A percentile compares a stretch with the other conserved stretches of the same genome.
Conservation (phyloP, 2,797 vertebrate genomes). For the Typhlichthys subterraneus region DNA sequence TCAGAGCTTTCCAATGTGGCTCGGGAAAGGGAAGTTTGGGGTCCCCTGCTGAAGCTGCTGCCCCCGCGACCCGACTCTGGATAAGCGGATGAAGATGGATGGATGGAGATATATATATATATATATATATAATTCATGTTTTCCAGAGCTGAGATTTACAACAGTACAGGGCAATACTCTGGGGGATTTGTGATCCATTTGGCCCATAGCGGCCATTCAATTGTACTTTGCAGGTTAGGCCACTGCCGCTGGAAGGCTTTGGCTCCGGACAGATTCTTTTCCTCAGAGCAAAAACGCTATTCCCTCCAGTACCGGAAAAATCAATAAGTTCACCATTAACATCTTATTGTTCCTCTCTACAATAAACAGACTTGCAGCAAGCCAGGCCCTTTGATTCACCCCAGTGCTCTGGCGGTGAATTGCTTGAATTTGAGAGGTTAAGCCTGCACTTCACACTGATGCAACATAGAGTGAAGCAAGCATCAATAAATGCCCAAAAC, state of each 20-base stretch:
- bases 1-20: too few species aligned
- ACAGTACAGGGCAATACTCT: too few species aligned
- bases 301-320: conserved; percentile 28
- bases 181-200: too few species aligned
- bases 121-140: too few species aligned
- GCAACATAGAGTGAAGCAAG: conserved; percentile 13
- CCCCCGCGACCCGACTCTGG: too few species aligned
- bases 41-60: too few species aligned
- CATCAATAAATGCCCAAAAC: conserved; percentile 36
- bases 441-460: conserved; percentile 18
- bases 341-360: conserved; percentile 31
- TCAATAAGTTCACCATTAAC: conserved; percentile 39
- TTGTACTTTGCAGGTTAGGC: conserved; percentile 2
- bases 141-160: too few species aligned
- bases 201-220: too few species aligned
- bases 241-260: conserved; percentile 16
- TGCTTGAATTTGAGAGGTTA: conserved; percentile 9
- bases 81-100: too few species aligned
- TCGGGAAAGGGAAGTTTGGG: too few species aligned
- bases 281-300: not conserved
- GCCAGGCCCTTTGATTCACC: conserved; percentile 20
- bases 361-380: conserved; percentile 23
- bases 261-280: conserved; percentile 15
- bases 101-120: too few species aligned
- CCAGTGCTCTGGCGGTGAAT: not conserved